Evolutionary conservation across 2,888 invertebrate genomes (phyloP).

Genomic region (Chydorus sphaericus): DNA sequence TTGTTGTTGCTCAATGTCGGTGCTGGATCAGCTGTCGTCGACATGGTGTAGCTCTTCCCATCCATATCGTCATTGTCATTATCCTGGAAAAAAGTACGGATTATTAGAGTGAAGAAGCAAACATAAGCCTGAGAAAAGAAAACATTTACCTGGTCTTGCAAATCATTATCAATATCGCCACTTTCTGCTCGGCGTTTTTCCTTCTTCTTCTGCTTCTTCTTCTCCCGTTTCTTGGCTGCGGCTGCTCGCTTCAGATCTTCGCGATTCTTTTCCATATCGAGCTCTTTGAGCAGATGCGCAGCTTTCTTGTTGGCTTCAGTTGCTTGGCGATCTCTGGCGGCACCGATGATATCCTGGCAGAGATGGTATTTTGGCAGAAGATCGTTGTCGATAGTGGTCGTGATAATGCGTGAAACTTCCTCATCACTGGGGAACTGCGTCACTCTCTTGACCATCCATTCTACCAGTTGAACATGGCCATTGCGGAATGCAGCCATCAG

Average conservation of each 20-base stretch:
- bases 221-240: constrained; percentile 75
- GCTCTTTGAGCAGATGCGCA: constrained; percentile 77
- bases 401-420: constrained; percentile 81
- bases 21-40: neutral
- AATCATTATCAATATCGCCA: no score
- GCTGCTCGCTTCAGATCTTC: constrained; percentile 84
- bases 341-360: constrained; percentile 85
- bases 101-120: no score
- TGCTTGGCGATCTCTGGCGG: constrained; percentile 95
- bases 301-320: constrained; percentile 97
- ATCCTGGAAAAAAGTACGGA: no score
- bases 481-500: constrained; percentile 97
- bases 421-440: constrained; percentile 97
- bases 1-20: neutral
- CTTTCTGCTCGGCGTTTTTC: constrained; percentile 54
- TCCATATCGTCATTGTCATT: neutral
- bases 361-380: constrained; percentile 84
- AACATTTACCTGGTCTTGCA: no score
- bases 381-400: constrained; percentile 84
- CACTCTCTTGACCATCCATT: constrained; percentile 97
- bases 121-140: no score
- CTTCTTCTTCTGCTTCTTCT: constrained; percentile 89
- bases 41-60: neutral
- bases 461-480: constrained; percentile 91
- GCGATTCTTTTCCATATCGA: constrained; percentile 81